phyloP scores from a whole-genome alignment of 2,113 vertebrate species.

The Megaceryle torquata region DNA sequence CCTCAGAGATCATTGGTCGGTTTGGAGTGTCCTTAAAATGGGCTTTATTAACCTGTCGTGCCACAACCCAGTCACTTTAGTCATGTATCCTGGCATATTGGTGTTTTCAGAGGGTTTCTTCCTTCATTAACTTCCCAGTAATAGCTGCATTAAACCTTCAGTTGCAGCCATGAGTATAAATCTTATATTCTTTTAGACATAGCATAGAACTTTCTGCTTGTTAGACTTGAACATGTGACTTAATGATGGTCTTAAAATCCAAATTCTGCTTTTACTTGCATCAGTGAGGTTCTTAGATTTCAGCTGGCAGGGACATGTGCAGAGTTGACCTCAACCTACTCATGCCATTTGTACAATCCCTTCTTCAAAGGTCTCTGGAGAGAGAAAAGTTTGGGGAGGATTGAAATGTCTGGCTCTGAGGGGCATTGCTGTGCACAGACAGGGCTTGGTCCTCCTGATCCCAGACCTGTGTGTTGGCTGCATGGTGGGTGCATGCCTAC shows the following conservation, averaged over 20 bases:
- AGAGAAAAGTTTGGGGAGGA: neutral
- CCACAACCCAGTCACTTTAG: neutral
- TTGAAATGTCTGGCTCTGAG: fast-evolving
- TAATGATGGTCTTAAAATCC: neutral
- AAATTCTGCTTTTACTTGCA: neutral
- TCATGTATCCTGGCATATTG: neutral
- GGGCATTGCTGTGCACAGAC: fast-evolving
- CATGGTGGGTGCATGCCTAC: fast-evolving
- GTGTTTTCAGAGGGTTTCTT: neutral
- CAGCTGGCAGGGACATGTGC: fast-evolving
- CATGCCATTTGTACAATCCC: fast-evolving
- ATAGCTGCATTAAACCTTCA: neutral
- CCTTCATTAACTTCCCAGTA: neutral
- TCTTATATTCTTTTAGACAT: neutral
- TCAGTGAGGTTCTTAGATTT: neutral
- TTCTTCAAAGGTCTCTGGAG: fast-evolving
- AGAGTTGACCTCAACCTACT: neutral
- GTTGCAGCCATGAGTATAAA: neutral
- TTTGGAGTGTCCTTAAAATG: neutral
- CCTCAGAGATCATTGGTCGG: neutral
- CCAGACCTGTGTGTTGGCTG: fast-evolving
- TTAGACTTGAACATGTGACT: neutral
- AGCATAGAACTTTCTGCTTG: neutral
- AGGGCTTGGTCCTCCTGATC: neutral
- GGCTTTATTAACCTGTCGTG: neutral